These are phyloP conservation scores for Steinernema scapterisci DNA, from an alignment of 2,888 invertebrate species.

Conservation along the genomic window DNA sequence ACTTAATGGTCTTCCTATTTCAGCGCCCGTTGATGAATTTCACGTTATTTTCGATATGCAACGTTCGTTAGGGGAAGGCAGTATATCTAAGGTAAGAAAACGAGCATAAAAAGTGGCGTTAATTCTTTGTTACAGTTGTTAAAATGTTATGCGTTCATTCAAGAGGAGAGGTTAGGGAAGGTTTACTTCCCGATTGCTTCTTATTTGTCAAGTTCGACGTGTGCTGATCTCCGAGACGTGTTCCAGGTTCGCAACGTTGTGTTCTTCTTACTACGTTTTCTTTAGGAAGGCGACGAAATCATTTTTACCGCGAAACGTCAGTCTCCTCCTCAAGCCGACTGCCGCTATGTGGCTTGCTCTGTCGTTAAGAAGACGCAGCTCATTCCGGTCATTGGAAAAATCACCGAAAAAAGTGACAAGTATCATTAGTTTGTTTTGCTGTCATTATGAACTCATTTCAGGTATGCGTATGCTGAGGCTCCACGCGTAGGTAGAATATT, in stretches of 20 bases:
- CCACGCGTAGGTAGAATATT: conserved; percentile 49
- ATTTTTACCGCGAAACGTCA: conserved; percentile 50
- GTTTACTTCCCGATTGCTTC: conserved; percentile 51
- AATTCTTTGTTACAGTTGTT: conserved; percentile 33
- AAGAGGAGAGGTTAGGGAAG: conserved; percentile 46
- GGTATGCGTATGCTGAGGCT: conserved; percentile 52
- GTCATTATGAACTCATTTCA: conserved; percentile 32
- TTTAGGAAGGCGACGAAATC: conserved; percentile 49
- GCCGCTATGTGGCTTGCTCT: conserved; percentile 41
- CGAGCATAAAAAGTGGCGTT: not conserved
- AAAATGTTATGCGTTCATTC: conserved; percentile 45
- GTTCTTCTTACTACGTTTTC: conserved; percentile 28
- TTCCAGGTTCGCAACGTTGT: conserved; percentile 40
- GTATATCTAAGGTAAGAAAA: conserved; percentile 10
- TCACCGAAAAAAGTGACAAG: conserved; percentile 48
- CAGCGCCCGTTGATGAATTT: conserved; percentile 13
- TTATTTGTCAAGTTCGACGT: conserved; percentile 38
- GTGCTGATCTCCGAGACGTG: conserved; percentile 46
- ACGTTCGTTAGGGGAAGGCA: conserved; percentile 19
- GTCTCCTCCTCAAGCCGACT: conserved; percentile 33
- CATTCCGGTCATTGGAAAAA: conserved; percentile 41
- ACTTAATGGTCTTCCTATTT: not conserved
- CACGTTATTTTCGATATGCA: not conserved
- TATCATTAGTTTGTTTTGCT: conserved; percentile 35
- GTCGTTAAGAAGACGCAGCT: conserved; percentile 45